Conservation (phyloP, 2,888 invertebrate species). For the Drosophila mayaguana region DNA sequence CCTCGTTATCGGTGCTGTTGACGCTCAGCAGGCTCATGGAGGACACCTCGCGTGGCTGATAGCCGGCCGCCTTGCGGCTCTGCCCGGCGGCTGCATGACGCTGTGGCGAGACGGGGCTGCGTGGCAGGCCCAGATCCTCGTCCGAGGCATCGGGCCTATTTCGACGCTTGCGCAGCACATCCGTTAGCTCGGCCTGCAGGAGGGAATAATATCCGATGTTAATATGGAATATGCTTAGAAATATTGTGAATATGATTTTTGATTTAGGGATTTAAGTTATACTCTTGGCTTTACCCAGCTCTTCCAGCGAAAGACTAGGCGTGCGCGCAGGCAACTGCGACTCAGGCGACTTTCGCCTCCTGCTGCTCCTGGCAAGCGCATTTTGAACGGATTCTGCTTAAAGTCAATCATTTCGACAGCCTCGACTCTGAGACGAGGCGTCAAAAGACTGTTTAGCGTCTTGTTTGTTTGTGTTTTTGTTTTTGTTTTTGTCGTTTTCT, state of each 20-base stretch:
- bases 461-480: no score
- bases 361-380: slow-evolving; percentile 77
- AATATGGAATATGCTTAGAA: background rate
- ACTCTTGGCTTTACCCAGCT: slow-evolving; percentile 80
- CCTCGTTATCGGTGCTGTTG: slow-evolving; percentile 87
- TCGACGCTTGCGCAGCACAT: slow-evolving; percentile 89
- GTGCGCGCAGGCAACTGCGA: slow-evolving; percentile 82
- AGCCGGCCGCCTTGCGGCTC: slow-evolving; percentile 35
- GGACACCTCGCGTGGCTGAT: slow-evolving; percentile 69
- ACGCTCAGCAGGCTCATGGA: slow-evolving; percentile 89
- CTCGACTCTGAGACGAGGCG: slow-evolving; percentile 47
- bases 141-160: slow-evolving; percentile 90
- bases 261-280: background rate
- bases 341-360: slow-evolving; percentile 78
- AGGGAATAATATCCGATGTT: background rate
- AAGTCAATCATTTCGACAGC: slow-evolving; percentile 81
- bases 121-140: slow-evolving; percentile 91
- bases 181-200: slow-evolving; percentile 90
- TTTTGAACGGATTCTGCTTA: slow-evolving; percentile 83
- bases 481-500: no score
- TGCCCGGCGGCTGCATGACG: slow-evolving; percentile 82
- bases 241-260: background rate
- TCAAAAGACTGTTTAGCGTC: slow-evolving; percentile 29
- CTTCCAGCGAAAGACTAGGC: slow-evolving; percentile 84
- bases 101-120: slow-evolving; percentile 90